Evolutionary conservation across 2,888 invertebrate species (phyloP).

Genomic region (Harpalus rubripes): DNA sequence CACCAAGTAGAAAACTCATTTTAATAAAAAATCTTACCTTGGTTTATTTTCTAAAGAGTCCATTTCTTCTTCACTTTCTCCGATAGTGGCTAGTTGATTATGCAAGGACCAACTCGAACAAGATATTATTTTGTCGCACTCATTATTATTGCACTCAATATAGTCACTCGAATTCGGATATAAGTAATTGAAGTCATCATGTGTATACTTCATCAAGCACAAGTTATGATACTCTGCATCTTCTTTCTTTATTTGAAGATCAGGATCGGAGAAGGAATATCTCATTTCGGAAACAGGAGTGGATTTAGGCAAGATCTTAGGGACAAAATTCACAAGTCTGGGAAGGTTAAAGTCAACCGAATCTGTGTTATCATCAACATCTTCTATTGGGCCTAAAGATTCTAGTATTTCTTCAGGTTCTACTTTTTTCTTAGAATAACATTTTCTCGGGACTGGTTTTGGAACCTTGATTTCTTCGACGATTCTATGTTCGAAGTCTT

Average conservation of each 20-base stretch:
- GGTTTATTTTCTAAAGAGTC: slow-evolving; percentile 71
- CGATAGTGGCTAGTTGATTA: slow-evolving; percentile 84
- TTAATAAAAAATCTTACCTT: slow-evolving; percentile 44
- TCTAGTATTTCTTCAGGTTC: slow-evolving; percentile 44
- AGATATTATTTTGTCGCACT: slow-evolving; percentile 61
- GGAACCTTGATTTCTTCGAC: slow-evolving; percentile 71
- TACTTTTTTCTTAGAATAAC: slow-evolving; percentile 58
- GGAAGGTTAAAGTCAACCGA: slow-evolving; percentile 76
- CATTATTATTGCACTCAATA: slow-evolving; percentile 65
- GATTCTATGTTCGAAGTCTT: slow-evolving; percentile 67
- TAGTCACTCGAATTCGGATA: slow-evolving; percentile 56
- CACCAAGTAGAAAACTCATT: slow-evolving; percentile 16
- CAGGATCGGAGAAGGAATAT: slow-evolving; percentile 43
- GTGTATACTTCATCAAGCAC: slow-evolving; percentile 23
- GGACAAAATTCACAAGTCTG: slow-evolving; percentile 86
- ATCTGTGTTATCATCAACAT: slow-evolving; percentile 21
- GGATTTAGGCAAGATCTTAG: slow-evolving; percentile 79
- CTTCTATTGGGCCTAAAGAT: slow-evolving; percentile 38
- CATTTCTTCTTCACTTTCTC: slow-evolving; percentile 83
- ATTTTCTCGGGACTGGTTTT: slow-evolving; percentile 70
- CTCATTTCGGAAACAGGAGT: slow-evolving; percentile 42
- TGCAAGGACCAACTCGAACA: slow-evolving; percentile 79
- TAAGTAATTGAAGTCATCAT: slow-evolving; percentile 60
- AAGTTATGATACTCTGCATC: slow-evolving; percentile 43
- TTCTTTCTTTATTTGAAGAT: slow-evolving; percentile 38